Percentiles rank a stretch among this genome's conserved stretches.
phyloP scores from a whole-genome alignment of 2,113 vertebrate species.

The Sclerurus mexicanus region DNA sequence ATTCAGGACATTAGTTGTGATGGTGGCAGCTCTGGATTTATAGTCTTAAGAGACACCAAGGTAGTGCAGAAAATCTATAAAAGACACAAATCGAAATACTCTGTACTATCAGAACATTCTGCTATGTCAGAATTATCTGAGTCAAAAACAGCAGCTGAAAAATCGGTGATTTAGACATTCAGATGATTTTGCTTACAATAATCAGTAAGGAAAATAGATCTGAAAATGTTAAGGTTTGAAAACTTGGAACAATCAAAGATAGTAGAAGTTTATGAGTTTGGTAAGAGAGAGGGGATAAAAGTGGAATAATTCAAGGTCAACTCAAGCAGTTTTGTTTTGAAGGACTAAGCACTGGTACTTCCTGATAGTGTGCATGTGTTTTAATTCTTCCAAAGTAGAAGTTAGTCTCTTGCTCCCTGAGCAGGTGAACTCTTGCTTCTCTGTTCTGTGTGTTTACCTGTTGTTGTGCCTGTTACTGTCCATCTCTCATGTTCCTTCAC shows the following conservation, averaged over 20 bases:
- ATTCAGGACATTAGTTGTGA: not conserved
- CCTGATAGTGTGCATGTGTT: not conserved
- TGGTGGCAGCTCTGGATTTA: not conserved
- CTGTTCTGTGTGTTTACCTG: accelerated
- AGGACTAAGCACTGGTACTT: not conserved
- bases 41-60: not conserved
- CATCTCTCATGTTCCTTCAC: not conserved
- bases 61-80: not conserved
- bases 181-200: not conserved
- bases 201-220: not conserved
- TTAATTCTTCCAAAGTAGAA: not conserved
- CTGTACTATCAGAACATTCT: not conserved
- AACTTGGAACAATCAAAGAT: not conserved
- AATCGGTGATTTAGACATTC: not conserved
- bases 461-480: not conserved
- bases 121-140: not conserved
- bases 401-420: not conserved
- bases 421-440: not conserved
- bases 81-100: not conserved
- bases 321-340: not conserved
- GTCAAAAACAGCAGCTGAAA: not conserved
- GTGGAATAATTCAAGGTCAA: not conserved
- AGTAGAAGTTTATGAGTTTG: not conserved
- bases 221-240: not conserved
- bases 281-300: not conserved